Base-by-base conservation (phyloP, 64 coral and sea anemone genomes). In the Hydrozoanthus tunicans region DNA sequence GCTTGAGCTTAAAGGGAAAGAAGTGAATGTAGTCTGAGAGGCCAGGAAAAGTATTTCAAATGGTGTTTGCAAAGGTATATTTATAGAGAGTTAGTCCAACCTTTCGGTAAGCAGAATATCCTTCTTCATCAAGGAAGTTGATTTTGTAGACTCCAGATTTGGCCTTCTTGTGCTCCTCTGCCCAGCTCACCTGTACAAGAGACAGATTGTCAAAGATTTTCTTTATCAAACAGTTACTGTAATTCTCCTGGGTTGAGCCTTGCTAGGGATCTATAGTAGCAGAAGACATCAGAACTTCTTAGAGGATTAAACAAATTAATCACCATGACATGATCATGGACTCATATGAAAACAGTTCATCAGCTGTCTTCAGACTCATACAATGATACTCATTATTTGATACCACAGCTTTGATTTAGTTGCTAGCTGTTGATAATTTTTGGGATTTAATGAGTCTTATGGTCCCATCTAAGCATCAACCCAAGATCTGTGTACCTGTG, bases 51-150 rank as follows among this genome's bases (percentile, higher is more conserved):
- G 60, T 8, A 62, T 2, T 62, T 62, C 0, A 62, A 6, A 6
- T 69, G 24, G 15, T 17, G 15, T 17, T n/a, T 6, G 15, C 4
- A 14, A 14, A 17, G 15, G 63, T 10, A 10, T 65, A 10, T 65
- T 65, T 4, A 65, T 65, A 3, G 63, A 10, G 7, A 13, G 9
- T 65, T 10, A 65, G 17, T 58, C 17, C 0, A 66, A 99, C 97
- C 97, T 99, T 99, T 92, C 97, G 95, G 53, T 85, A 99, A 71
- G 89, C 93, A 55, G 97, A 89, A 86, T 95, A 99, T 78, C 97
- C 97, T 27, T 95, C 92, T 14, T 99, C 97, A 86, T 99, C 97
- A 82, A 93, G 91, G 51, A 96, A 99, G 62, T 91, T 99, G 12
- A 99, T 79, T 58, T 66, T 82, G 64, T 99, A 99, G 32, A 91